These are phyloP conservation scores for Eugnorisma glareosa DNA, from an alignment of 2,888 invertebrate species.

Conservation along the genomic window DNA sequence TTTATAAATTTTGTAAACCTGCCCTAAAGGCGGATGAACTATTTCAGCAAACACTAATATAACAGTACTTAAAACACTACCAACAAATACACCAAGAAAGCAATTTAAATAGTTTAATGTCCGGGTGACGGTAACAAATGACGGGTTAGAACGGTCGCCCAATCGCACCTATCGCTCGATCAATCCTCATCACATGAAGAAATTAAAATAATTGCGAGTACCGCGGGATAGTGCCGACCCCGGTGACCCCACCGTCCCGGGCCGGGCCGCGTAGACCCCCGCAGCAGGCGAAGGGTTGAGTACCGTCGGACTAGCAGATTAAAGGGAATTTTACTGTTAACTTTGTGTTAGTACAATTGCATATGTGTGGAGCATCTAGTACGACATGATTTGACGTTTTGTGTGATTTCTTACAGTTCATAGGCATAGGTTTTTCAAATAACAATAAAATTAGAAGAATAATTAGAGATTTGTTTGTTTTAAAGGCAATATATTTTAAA, in stretches of 20 bases:
- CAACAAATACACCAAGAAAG: constrained; percentile 57
- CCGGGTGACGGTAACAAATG: constrained; percentile 82
- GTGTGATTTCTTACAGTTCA: not conserved
- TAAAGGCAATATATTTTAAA: not conserved
- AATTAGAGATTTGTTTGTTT: not conserved
- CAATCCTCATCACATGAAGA: constrained; percentile 85
- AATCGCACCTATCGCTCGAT: constrained; percentile 85
- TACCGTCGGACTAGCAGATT: constrained; percentile 69
- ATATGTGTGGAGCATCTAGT: not conserved
- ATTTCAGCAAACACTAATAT: constrained; percentile 7
- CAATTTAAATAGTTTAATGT: constrained; percentile 79
- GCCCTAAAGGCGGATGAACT: too few species aligned
- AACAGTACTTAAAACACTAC: constrained; percentile 27
- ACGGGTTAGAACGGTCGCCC: constrained; percentile 72
- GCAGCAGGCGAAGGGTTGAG: constrained; percentile 75
- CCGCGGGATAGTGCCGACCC: constrained; percentile 78
- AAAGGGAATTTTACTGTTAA: constrained; percentile 40
- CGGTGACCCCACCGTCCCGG: constrained; percentile 30
- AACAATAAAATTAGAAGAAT: not conserved
- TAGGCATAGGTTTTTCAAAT: not conserved
- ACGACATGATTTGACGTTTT: not conserved
- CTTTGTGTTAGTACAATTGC: constrained; percentile 11
- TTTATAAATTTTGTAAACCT: not conserved
- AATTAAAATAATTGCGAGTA: constrained; percentile 89
- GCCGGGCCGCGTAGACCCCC: constrained; percentile 68